Base-by-base conservation (phyloP, 2,113 vertebrate species). In the Zosterops borbonicus region DNA sequence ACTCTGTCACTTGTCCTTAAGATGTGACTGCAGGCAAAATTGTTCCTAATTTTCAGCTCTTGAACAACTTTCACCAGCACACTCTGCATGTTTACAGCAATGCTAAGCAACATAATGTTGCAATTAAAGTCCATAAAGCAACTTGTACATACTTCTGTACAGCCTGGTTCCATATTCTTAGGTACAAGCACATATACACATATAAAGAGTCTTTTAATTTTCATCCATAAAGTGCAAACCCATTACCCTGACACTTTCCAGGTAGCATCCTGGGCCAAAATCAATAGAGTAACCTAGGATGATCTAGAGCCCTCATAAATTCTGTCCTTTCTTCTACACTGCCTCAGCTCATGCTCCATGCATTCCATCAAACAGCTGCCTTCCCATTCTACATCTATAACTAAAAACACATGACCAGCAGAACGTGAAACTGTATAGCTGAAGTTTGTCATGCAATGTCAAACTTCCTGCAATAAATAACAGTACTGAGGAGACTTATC, bases 221-320 rank as follows among this genome's bases (percentile, higher is more conserved):
- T 83, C 69, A 87, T 64, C 69, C 42, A 52, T 50, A 41, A 92
- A 77, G 62, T 17, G 68, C 46, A 88, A 76, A 91, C 42, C 79
- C 68, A 93, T 90, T 90, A 82, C 35, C 27, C 59, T 74, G 60
- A 86, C 73, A 77, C 39, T 90, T 63, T 39, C 28, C 68, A 86
- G 60, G 85, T 56, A 39, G 27, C 49, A 83, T 41, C 60, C 73
- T 37, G 68, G 67, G 68, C 71, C 64, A 88, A 90, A 95, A 95
- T 93, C 96, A 92, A 92, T 77, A 80, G 31, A 79, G 67, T 53
- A 88, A 94, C 83, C 78, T 62, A 58, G 58, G 59, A 91, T 77
- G 81, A 95, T 79, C 70, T 65, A 89, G 50, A 69, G 53, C 59
- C 77, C 50, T 87, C 90, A 76, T 87, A 83, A 94, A 91, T 91